Conservation (phyloP, 2,113 vertebrate species). For the Gallinago paraguaiae region DNA sequence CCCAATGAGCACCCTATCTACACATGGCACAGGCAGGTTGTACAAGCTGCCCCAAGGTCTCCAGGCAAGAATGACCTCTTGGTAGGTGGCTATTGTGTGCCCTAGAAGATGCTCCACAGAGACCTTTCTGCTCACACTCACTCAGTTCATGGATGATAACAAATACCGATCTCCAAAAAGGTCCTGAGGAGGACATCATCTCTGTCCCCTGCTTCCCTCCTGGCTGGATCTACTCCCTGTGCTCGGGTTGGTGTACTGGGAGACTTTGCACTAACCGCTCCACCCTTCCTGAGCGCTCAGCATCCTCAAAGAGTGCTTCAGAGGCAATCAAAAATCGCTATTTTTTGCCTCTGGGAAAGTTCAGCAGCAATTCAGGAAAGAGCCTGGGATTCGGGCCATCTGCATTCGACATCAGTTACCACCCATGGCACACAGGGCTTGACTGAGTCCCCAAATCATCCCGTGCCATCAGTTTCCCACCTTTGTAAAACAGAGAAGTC, state of each 20-base stretch:
- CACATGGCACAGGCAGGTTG: accelerated
- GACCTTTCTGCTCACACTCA: not conserved
- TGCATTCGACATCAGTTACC: not conserved
- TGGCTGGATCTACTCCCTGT: not conserved
- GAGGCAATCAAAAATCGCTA: slow-evolving; percentile 20
- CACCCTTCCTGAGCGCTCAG: slow-evolving; percentile 9
- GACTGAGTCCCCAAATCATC: not conserved
- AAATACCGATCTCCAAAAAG: not conserved
- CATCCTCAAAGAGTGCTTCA: slow-evolving; percentile 25
- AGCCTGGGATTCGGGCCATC: slow-evolving; percentile 13
- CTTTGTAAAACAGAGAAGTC: not conserved
- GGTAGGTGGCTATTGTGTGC: not conserved
- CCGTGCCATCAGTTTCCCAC: not conserved
- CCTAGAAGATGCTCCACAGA: not conserved
- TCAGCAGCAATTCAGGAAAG: slow-evolving; percentile 24
- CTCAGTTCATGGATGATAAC: not conserved
- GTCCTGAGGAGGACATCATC: not conserved
- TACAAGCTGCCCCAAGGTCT: not conserved
- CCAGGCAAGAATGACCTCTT: not conserved
- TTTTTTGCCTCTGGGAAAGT: slow-evolving; percentile 43
- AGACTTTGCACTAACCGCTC: not conserved
- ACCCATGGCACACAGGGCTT: not conserved
- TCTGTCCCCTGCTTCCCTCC: not conserved
- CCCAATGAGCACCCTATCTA: not conserved
- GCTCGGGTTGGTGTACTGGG: not conserved